Percentiles rank a stretch among this genome's conserved stretches.
phyloP scores from a whole-genome alignment of 2,113 vertebrate genomes.

The Regulus satrapa region DNA sequence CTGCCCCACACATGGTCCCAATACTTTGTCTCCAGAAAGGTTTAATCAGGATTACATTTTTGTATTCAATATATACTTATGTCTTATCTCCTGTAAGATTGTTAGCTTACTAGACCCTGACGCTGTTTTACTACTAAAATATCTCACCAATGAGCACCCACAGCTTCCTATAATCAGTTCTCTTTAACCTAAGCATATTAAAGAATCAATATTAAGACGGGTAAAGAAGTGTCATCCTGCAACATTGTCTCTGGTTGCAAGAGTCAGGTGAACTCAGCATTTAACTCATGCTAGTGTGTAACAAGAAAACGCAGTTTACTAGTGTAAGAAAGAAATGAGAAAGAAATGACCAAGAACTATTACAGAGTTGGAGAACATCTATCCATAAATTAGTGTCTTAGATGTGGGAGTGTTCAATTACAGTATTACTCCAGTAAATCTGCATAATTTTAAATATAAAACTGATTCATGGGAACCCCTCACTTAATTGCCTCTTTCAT shows the following conservation, averaged over 20 bases:
- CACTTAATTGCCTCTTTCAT: slow-evolving; percentile 51
- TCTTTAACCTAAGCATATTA: slow-evolving; percentile 15
- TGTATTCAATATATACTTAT: neutral
- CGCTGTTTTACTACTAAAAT: slow-evolving; percentile 5
- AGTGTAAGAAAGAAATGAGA: neutral
- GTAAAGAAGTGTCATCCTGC: neutral
- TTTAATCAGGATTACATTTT: neutral
- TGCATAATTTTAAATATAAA: slow-evolving; percentile 34
- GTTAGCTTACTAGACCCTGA: neutral
- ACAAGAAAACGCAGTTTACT: neutral
- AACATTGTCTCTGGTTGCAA: neutral
- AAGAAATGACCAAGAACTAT: neutral
- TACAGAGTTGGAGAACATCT: neutral
- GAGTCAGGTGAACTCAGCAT: neutral
- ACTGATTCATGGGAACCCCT: slow-evolving; percentile 13
- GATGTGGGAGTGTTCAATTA: neutral
- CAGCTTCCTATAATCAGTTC: slow-evolving; percentile 3
- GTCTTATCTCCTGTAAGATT: neutral
- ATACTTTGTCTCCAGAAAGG: neutral
- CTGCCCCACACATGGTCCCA: neutral
- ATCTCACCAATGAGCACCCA: neutral
- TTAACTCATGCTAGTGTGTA: neutral
- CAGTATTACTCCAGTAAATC: neutral
- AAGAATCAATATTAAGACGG: neutral
- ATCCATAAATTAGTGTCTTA: neutral